Evolutionary conservation across 1,140 invertebrate genomes (phyloP), one percentile per base, ranked within the genome.

Genomic region (Sminthurides bifidus): DNA sequence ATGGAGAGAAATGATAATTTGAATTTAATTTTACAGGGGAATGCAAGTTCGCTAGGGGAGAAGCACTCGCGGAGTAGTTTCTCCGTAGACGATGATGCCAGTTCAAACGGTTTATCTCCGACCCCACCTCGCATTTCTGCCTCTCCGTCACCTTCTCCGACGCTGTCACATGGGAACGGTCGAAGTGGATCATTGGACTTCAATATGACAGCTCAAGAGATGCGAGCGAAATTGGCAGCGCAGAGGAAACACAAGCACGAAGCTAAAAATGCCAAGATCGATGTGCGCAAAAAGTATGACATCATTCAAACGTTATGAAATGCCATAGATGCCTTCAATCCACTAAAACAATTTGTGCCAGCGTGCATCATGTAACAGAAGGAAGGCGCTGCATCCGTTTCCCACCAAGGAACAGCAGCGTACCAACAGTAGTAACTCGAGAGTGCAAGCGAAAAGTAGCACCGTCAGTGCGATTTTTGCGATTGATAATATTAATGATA

Each of bases 251-350:
- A 89, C 68, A 88, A 88, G 70, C 81, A 83, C 68, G 87, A 92
- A 68, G 85, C 87, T 2, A 91, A 90, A 70, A 89, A 86, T 69
- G 84, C 87, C 64, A 79, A 80, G 23, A 82, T 92, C 71, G 87
- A 89, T 72, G 81, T 91, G 66, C 84, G 85, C 70, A 84, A 87
- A 75, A 92, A 92, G 74, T 89, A 88, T 68, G 86, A 91, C 68
- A 91, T 92, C 67, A 84, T 92, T 59, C 87, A 92, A 71, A 88
- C 90, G 73, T 76, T 87, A 63, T 87, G 30, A 65, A 56, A n/a
- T n/a, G n/a, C n/a, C n/a, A n/a, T n/a, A n/a, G n/a, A n/a, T n/a
- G n/a, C n/a, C n/a, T n/a, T n/a, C n/a, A n/a, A n/a, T n/a, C n/a
- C n/a, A n/a, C n/a, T n/a, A n/a, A n/a, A n/a, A n/a, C n/a, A n/a